These are phyloP conservation scores for Goniozus legneri DNA, from an alignment of 1,140 invertebrate species.

Conservation along the genomic window DNA sequence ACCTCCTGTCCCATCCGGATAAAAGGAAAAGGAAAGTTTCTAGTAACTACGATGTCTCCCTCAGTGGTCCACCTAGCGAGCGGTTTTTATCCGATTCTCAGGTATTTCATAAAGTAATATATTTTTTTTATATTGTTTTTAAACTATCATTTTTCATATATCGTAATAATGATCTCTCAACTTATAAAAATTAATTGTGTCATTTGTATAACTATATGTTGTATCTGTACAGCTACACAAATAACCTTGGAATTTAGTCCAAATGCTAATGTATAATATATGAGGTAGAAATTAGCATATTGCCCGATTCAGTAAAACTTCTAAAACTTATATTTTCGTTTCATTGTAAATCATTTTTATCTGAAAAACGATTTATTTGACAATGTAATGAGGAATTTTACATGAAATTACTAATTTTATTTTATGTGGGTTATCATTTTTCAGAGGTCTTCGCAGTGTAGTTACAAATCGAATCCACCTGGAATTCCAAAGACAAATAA, in stretches of 20 bases:
- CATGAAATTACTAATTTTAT: no score
- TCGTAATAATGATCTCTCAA: not conserved
- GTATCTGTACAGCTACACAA: constrained; percentile 20
- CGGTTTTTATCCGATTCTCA: constrained; percentile 64
- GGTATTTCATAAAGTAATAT: no score
- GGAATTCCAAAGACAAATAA: constrained; percentile 64
- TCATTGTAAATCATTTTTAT: no score
- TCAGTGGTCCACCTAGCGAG: constrained; percentile 64
- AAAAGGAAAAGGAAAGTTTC: constrained; percentile 70
- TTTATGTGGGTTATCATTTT: no score
- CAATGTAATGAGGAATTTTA: no score
- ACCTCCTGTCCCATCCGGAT: constrained; percentile 52
- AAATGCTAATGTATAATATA: constrained; percentile 16
- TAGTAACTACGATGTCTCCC: constrained; percentile 64
- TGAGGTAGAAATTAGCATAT: constrained; percentile 4
- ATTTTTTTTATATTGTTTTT: no score
- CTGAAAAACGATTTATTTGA: no score
- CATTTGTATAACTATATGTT: constrained; percentile 19
- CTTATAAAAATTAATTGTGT: no score
- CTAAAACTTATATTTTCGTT: constrained; percentile 1
- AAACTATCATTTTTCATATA: not conserved
- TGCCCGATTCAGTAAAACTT: not conserved
- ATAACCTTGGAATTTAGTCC: constrained; percentile 27
- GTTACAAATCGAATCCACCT: constrained; percentile 62
- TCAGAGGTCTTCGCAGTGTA: constrained; percentile 59